Conservation (phyloP, 2,113 vertebrate genomes). For the Hiodon alosoides region DNA sequence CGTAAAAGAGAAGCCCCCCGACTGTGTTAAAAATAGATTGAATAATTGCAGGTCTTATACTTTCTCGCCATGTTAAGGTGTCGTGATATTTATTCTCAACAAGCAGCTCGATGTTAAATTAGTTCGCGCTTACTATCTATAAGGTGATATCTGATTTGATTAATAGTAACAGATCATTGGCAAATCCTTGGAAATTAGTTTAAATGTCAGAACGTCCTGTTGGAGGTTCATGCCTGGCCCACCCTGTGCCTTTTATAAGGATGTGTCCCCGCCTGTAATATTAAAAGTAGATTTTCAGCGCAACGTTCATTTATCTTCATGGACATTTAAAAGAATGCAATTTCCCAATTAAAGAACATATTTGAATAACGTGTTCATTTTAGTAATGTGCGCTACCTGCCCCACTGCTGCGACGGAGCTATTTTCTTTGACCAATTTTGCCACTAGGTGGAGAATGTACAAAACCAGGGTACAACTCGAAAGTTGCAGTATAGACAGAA, state of each 20-base stretch:
- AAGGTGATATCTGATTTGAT: not conserved
- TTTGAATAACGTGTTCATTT: too few relatives aligned
- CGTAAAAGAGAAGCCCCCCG: constrained; percentile 47
- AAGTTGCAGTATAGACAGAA: not conserved
- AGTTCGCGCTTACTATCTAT: not conserved
- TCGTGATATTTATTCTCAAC: not conserved
- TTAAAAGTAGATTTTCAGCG: too few relatives aligned
- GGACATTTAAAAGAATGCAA: too few relatives aligned
- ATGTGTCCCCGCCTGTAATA: too few relatives aligned
- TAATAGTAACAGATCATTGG: not conserved
- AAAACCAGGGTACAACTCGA: not conserved
- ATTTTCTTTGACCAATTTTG: not conserved
- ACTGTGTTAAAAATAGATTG: not conserved
- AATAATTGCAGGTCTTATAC: not conserved
- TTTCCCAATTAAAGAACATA: not conserved
- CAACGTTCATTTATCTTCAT: too few relatives aligned
- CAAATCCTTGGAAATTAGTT: too few relatives aligned
- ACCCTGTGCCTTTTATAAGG: too few relatives aligned
- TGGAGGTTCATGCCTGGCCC: too few relatives aligned
- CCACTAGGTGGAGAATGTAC: constrained; percentile 12
- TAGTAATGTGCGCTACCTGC: too few relatives aligned
- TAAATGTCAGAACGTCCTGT: too few relatives aligned
- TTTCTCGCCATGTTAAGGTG: too few relatives aligned
- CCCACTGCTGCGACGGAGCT: not conserved
- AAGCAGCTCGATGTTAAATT: not conserved